Base-by-base conservation (phyloP, 2,113 vertebrate species). In the Anguilla rostrata region DNA sequence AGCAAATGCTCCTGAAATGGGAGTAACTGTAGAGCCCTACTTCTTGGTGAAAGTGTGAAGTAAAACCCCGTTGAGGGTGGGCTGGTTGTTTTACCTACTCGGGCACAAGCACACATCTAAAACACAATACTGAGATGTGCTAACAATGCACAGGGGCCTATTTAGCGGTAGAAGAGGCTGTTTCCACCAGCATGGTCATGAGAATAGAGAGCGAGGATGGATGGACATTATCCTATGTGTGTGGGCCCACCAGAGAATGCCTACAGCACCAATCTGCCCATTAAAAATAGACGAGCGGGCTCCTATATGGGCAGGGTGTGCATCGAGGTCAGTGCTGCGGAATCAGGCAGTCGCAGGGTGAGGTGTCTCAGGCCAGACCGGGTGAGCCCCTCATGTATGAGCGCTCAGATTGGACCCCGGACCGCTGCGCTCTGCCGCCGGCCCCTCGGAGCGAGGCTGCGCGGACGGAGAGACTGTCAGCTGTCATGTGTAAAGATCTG, bases 221-320 rank as follows among this genome's bases (percentile, higher is more conserved):
- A 85, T 85, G 81, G 81, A 85, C 56, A 56, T 81, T 85, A 85
- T 81, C 84, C 84, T 78, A 29, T 29, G 26, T 2, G 12, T 34
- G 8, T 22, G 34, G 71, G 9, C 71, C 60, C n/a, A 2, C 26
- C 29, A 7, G 56, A 26, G 49, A 18, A 12, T 34, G 57, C 1
- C 84, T 12, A 8, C 16, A 78, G 81, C 78, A 85, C 78, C 60
- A 49, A 85, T 81, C 84, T n/a, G 29, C 5, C 8, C 46, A 18
- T 56, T 40, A 85, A 85, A 83, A 80, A 85, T 85, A 85, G 84
- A 78, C 49, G 14, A 6, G 20, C 18, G 0, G 8, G 22, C 83
- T 53, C 16, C 40, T 53, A 34, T 43, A 78, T 81, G 80, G 39
- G 7, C 41, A 16, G 8, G 39, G 80, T 81, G 41, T n/a, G 26